Conservation (phyloP, 2,113 vertebrate genomes). For the Triplophysa siluroides region DNA sequence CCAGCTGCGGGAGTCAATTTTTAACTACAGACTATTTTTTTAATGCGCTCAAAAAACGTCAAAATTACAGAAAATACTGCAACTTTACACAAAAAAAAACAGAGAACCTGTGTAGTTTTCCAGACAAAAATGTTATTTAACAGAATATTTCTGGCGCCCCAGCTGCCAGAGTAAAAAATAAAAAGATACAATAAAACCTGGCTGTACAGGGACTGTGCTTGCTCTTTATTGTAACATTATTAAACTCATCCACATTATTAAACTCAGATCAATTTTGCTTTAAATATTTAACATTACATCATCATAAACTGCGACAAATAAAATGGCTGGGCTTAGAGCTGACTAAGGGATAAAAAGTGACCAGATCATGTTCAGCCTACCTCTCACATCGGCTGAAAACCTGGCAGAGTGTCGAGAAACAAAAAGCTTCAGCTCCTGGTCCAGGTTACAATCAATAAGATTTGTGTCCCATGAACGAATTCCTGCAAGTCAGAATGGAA, state of each 20-base stretch:
- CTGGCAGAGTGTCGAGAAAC: conserved; percentile 96
- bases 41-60: too few species aligned
- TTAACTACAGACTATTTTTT: too few species aligned
- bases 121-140: too few species aligned
- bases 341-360: background rate
- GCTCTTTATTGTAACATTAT: conserved; percentile 1
- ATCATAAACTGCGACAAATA: background rate
- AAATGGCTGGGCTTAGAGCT: background rate
- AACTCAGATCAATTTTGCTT: background rate
- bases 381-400: conserved; percentile 94
- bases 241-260: background rate
- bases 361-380: conserved; percentile 71
- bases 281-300: conserved; percentile 27
- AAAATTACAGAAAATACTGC: too few species aligned
- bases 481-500: conserved; percentile 72
- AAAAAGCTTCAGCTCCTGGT: conserved; percentile 97
- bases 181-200: background rate
- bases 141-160: too few species aligned
- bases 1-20: too few species aligned
- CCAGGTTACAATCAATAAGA: conserved; percentile 93
- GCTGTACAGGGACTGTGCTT: background rate
- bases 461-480: conserved; percentile 98
- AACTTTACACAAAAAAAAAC: too few species aligned
- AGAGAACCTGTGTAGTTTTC: too few species aligned
- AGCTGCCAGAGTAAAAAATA: background rate